A percentile compares a stretch with the other conserved stretches of the same genome.
These are phyloP conservation scores for Premnoplex brunnescens DNA, from an alignment of 2,797 vertebrate species.

Conservation along the genomic window DNA sequence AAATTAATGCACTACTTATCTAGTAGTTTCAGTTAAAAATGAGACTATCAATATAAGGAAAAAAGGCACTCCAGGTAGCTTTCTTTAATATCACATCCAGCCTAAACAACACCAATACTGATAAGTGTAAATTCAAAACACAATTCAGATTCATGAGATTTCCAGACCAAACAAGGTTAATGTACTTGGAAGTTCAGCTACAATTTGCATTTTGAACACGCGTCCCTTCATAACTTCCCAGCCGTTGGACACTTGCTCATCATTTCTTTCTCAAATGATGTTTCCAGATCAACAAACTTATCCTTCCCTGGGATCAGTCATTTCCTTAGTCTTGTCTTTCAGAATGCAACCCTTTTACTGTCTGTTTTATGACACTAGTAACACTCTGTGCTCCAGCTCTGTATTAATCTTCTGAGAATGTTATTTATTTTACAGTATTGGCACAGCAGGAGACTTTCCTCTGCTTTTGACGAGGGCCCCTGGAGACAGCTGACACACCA, in stretches of 20 bases:
- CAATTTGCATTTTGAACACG: neutral
- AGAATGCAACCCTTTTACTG: constrained; percentile 50
- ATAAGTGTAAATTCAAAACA: neutral
- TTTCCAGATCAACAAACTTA: constrained; percentile 50
- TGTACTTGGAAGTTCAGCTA: neutral
- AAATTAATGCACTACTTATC: neutral
- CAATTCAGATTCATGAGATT: neutral
- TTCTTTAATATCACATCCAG: neutral
- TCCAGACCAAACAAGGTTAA: constrained; percentile 27
- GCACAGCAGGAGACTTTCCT: constrained; percentile 40
- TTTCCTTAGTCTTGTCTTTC: constrained; percentile 36
- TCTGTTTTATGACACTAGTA: constrained; percentile 65
- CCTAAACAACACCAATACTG: neutral
- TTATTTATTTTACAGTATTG: constrained; percentile 52
- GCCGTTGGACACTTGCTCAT: neutral
- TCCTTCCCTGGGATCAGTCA: neutral
- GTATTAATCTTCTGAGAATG: constrained; percentile 55
- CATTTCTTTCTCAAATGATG: constrained; percentile 29
- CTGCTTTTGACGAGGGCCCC: neutral
- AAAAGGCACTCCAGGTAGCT: neutral
- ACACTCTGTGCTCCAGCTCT: constrained; percentile 24
- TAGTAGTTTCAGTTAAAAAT: neutral
- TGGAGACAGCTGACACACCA: constrained; percentile 35
- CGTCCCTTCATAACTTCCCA: neutral
- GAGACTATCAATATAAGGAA: neutral